Conservation (phyloP, 2,797 vertebrate species). For the Alectoris magna region DNA sequence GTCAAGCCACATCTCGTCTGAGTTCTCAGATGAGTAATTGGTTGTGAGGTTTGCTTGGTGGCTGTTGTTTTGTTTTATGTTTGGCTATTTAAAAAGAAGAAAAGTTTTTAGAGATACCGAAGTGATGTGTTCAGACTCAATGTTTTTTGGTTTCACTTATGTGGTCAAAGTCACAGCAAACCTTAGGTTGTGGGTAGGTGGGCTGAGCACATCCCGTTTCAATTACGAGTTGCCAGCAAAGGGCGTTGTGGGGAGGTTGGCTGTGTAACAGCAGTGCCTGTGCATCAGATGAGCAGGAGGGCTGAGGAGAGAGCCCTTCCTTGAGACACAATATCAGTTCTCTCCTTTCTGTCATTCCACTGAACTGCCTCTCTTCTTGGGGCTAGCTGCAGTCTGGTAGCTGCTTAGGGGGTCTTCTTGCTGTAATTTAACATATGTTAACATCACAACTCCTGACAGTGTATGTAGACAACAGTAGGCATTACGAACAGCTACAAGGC, state of each 20-base stretch:
- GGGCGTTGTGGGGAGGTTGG: not conserved
- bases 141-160: accelerated
- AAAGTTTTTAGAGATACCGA: not conserved
- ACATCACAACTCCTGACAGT: not conserved
- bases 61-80: not conserved
- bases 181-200: not conserved
- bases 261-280: not conserved
- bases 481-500: not conserved
- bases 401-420: not conserved
- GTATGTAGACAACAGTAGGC: not conserved
- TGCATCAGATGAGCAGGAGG: not conserved
- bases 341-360: not conserved
- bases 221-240: not conserved
- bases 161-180: not conserved
- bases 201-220: not conserved
- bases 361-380: not conserved
- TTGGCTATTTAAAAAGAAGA: not conserved
- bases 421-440: not conserved
- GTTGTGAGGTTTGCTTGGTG: not conserved
- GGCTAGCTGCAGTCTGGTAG: not conserved
- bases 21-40: not conserved
- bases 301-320: not conserved
- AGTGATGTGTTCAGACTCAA: not conserved
- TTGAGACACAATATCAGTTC: not conserved
- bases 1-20: not conserved